A percentile compares a stretch with the other conserved stretches of the same genome.
Conservation (phyloP, 2,888 invertebrate genomes). For the Sarcophaga subvicina region DNA sequence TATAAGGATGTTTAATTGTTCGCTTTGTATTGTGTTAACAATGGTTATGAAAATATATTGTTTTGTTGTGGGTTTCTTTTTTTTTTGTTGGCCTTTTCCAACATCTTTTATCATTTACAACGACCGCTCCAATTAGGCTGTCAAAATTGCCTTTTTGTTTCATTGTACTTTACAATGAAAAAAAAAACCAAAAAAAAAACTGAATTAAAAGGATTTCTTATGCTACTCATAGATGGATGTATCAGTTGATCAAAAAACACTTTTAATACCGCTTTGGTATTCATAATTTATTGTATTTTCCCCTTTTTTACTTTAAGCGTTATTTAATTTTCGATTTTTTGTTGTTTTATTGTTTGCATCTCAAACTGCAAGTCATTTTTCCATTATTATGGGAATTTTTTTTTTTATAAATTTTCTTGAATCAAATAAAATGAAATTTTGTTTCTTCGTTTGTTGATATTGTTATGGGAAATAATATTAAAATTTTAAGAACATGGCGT, state of each 20-base stretch:
- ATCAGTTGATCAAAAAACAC: conserved; percentile 62
- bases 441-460: neutral
- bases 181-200: too few species aligned
- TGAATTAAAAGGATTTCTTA: neutral
- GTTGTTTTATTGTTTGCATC: conserved; percentile 31
- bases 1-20: conserved; percentile 66
- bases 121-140: conserved; percentile 70
- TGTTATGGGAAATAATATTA: conserved; percentile 25
- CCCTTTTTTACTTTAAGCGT: conserved; percentile 18
- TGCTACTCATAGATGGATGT: conserved; percentile 16
- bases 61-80: conserved; percentile 32
- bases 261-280: conserved; percentile 46
- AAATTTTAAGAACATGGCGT: neutral
- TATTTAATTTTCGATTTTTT: conserved; percentile 17
- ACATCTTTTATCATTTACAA: conserved; percentile 51
- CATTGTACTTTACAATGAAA: too few species aligned
- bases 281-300: conserved; percentile 7
- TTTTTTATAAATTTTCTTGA: neutral
- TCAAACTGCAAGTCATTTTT: conserved; percentile 68
- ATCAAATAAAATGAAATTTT: conserved; percentile 27
- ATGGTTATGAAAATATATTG: conserved; percentile 37
- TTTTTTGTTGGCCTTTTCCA: conserved; percentile 9
- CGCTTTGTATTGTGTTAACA: conserved; percentile 38
- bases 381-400: conserved; percentile 38
- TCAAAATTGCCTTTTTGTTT: conserved; percentile 65